phyloP scores from a whole-genome alignment of 2,888 invertebrate genomes.

The Hololepta plana region DNA sequence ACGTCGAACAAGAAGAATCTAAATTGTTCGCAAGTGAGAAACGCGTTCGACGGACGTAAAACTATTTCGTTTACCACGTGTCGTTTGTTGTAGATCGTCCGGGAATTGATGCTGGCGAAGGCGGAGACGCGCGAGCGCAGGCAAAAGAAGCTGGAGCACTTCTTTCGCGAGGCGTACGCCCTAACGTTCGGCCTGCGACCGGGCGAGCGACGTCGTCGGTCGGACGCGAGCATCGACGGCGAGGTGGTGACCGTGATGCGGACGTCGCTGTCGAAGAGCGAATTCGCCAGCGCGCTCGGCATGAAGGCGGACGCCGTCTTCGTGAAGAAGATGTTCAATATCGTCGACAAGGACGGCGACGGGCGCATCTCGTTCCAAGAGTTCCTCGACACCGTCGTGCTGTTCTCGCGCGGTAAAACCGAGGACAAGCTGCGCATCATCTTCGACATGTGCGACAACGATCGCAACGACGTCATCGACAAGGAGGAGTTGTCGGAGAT shows the following conservation, averaged over 20 bases:
- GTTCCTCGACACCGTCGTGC: conserved; percentile 82
- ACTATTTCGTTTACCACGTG: not conserved
- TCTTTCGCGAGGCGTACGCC: conserved; percentile 91
- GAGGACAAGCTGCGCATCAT: conserved; percentile 87
- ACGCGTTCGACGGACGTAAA: not conserved
- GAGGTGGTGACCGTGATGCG: conserved; percentile 87
- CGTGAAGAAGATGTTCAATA: conserved; percentile 94
- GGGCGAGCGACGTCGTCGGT: conserved; percentile 61
- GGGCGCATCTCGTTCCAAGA: conserved; percentile 90
- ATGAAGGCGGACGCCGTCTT: conserved; percentile 92
- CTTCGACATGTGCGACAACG: conserved; percentile 95
- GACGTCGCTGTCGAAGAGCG: conserved; percentile 76
- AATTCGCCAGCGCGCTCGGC: conserved; percentile 88
- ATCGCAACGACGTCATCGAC: conserved; percentile 85
- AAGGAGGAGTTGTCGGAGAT: conserved; percentile 87
- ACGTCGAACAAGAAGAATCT: conserved; percentile 68
- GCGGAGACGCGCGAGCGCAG: conserved; percentile 86
- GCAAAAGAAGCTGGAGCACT: conserved; percentile 85
- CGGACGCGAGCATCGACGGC: conserved; percentile 54
- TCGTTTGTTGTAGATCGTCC: conserved; percentile 33
- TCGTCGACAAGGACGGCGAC: conserved; percentile 86
- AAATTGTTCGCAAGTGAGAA: conserved; percentile 44
- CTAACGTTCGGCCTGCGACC: conserved; percentile 79
- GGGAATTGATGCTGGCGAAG: conserved; percentile 75
- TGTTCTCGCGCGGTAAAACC: conserved; percentile 82